phyloP scores from a whole-genome alignment of 2,888 invertebrate genomes.

The Trachelus tabidus region DNA sequence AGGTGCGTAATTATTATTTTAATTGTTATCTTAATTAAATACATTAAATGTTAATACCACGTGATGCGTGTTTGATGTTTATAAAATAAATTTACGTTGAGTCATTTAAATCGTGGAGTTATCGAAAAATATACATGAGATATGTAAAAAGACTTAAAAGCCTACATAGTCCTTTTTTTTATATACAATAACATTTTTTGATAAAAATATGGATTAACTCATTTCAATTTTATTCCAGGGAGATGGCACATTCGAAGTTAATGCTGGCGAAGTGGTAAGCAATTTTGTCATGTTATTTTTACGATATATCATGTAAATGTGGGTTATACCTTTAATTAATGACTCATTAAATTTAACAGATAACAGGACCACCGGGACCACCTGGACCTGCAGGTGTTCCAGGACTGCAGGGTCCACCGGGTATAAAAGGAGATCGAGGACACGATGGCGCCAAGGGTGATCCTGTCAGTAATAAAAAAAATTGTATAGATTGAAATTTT shows the following conservation, averaged over 20 bases:
- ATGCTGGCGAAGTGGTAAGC: conserved; percentile 80
- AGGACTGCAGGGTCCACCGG: conserved; percentile 85
- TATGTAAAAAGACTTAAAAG: not conserved
- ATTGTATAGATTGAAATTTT: not conserved
- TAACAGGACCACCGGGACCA: conserved; percentile 78
- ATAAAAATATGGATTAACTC: not conserved
- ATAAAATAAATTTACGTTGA: not conserved
- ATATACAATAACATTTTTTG: not conserved
- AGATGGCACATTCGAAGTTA: conserved; percentile 82
- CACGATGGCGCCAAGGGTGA: conserved; percentile 86
- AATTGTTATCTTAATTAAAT: conserved; percentile 13
- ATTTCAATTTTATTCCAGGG: conserved; percentile 72
- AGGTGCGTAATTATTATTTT: conserved; percentile 69
- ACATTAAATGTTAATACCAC: too few relatives aligned
- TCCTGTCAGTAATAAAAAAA: conserved; percentile 71
- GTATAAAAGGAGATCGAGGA: conserved; percentile 88
- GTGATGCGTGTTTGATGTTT: too few relatives aligned
- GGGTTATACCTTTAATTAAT: conserved; percentile 6
- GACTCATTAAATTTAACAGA: conserved; percentile 52
- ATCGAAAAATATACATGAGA: too few relatives aligned
- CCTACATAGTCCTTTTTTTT: not conserved
- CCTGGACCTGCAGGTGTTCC: conserved; percentile 79
- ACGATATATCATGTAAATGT: not conserved
- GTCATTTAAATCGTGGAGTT: too few relatives aligned
- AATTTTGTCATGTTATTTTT: conserved; percentile 1